Conservation (phyloP, 1,140 invertebrate genomes). For the Penaeus japonicus region DNA sequence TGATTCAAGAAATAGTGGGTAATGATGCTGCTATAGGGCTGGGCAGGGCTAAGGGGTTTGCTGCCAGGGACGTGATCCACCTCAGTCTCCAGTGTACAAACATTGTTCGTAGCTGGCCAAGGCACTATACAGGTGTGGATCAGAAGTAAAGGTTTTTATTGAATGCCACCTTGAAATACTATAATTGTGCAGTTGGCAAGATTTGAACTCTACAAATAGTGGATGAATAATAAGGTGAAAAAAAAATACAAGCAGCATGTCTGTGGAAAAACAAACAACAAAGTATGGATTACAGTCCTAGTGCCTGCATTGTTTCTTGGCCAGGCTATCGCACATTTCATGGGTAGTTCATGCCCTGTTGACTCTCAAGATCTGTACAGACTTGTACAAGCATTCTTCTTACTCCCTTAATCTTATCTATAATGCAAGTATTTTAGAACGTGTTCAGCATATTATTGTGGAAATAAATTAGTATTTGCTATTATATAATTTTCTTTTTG, state of each 20-base stretch:
- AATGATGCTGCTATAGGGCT: constrained; percentile 41
- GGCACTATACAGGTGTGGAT: constrained; percentile 23
- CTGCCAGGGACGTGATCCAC: constrained; percentile 48
- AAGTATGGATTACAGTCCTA: background rate
- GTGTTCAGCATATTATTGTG: constrained; percentile 55
- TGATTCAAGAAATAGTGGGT: constrained; percentile 44
- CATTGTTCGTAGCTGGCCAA: constrained; percentile 21
- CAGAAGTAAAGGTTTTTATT: background rate
- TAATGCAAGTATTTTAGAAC: constrained; percentile 52
- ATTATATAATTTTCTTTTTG: constrained; percentile 18
- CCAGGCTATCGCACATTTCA: constrained; percentile 35
- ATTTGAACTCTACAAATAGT: no score
- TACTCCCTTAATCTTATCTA: constrained; percentile 54
- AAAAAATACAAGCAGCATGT: no score
- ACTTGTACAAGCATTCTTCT: constrained; percentile 55
- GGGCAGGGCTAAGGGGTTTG: constrained; percentile 32
- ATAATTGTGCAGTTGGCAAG: no score
- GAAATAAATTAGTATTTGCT: constrained; percentile 54
- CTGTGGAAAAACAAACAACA: background rate
- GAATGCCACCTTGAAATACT: no score
- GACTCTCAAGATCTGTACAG: constrained; percentile 40
- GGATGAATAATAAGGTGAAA: no score
- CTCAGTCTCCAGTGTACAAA: constrained; percentile 48
- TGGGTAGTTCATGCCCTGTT: constrained; percentile 45
- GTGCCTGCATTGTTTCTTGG: constrained; percentile 36